phyloP scores from a whole-genome alignment of 2,797 vertebrate genomes.

The Gymnothorax reevesii region DNA sequence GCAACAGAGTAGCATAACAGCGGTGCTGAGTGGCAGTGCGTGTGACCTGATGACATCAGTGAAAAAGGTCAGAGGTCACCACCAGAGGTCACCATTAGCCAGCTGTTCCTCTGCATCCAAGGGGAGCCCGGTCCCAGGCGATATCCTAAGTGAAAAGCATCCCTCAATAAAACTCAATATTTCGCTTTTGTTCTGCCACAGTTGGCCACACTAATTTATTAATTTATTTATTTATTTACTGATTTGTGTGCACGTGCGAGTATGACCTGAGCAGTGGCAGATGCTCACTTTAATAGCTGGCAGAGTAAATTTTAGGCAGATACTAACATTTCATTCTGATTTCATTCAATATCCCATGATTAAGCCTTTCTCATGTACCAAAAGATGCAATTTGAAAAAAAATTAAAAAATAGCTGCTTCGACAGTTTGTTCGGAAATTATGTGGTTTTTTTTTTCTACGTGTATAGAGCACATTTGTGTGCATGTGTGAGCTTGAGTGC shows the following conservation, averaged over 20 bases:
- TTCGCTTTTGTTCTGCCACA: neutral
- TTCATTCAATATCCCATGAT: constrained; percentile 34
- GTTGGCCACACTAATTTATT: neutral
- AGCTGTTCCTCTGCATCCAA: neutral
- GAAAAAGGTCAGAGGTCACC: constrained; percentile 1
- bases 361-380: neutral
- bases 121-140: neutral
- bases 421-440: neutral
- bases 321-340: neutral
- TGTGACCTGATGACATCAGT: neutral
- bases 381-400: neutral
- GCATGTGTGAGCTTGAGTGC: constrained; percentile 26
- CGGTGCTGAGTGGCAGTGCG: neutral
- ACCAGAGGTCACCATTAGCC: neutral
- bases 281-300: neutral
- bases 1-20: neutral
- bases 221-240: neutral
- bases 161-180: neutral
- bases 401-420: neutral
- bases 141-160: neutral
- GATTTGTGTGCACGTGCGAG: neutral
- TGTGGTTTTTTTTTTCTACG: neutral
- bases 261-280: constrained; percentile 43
- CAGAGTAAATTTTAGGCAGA: neutral
- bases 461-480: constrained; percentile 16